Base-by-base conservation (phyloP, 1,140 invertebrate genomes). In the Drosophila ercepeae region DNA sequence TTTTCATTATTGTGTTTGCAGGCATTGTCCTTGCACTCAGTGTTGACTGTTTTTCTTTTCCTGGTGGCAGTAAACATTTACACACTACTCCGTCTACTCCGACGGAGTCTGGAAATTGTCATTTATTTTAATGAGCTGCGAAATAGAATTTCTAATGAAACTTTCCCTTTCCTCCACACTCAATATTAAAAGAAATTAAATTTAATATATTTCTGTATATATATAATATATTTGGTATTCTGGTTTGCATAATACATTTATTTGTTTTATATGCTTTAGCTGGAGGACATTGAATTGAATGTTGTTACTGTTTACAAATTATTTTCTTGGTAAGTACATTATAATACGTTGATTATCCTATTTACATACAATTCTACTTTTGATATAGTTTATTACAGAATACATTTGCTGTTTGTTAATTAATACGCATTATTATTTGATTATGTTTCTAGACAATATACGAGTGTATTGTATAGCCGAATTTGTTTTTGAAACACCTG, bases 251-350 rank as follows among this genome's bases (percentile, higher is more conserved):
- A 74, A 74, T 86, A 88, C 73, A 86, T 69, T 86, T 77, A 51
- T 57, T 65, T 68, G 73, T 57, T 79, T 86, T 86, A 76, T 64
- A 73, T 49, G 60, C 59, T 82, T 88, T 88, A 82, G 70, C 74
- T 88, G 82, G 82, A 88, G 82, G 82, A 88, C 82, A 88, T 63
- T 88, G 82, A 88, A 88, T 88, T 88, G 74, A 88, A 78, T 86
- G 74, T 79, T 88, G 81, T 86, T 86, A 79, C 69, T 67, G 60
- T 79, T 84, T 78, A 79, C 81, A 84, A 75, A 71, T 60, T 48
- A 19, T 50, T 71, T 76, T 25, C 44, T 57, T 68, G 58, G 49
- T 71, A 45, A 54, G 54, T 72, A 71, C 39, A 48, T 71, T 23
- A 58, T 68, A 39, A 58, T 68, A 60, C 29, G 32, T 74, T 52